Base-by-base conservation (phyloP, 2,888 invertebrate species). In the Rhagonycha lutea region DNA sequence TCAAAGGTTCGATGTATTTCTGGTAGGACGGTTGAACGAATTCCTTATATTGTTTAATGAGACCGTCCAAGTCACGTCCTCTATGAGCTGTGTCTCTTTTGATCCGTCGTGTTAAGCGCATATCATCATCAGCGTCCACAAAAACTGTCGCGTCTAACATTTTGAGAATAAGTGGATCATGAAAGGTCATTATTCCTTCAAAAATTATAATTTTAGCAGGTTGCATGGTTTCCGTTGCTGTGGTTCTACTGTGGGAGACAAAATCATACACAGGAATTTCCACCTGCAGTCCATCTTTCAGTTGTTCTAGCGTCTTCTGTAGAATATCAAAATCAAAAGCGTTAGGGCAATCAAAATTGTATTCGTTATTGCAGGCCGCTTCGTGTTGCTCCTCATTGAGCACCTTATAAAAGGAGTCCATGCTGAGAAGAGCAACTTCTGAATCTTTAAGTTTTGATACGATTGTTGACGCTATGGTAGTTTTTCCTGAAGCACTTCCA, bases 381-480 rank as follows among this genome's bases (percentile, higher is more conserved):
- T 95, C 92, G 82, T 97, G 97, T 85, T 99, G 97, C 84, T 98
- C 96, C 84, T 96, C 94, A 85, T 95, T 96, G 63, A 99, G 88
- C 82, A 97, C 98, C 92, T 98, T 99, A 86, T 99, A 99, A 89
- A 99, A 99, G 1, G 98, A 98, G 88, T 99, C 99, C 98, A 99
- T 97, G 84, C 97, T 97, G 82, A 96, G 91, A 60, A 99, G 91
- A 8, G 98, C 98, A 74, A 99, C 99, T 99, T 99, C 99, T 5
- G 98, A 98, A 81, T 99, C 96, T 88, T 98, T 96, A 32, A 99
- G 91, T 84, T 94, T 94, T 90, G 96, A 95, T 82, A 96, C 96
- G 74, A 99, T 99, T 90, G 97, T 97, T 78, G 95, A 95, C 4
- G 99, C 98, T 0, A 98, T 99, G 0, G 99, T 99, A 0, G 99